Percentiles rank a stretch among this genome's conserved stretches.
These are phyloP conservation scores for Malacosoma neustria DNA, from an alignment of 2,888 invertebrate species.

Conservation along the genomic window DNA sequence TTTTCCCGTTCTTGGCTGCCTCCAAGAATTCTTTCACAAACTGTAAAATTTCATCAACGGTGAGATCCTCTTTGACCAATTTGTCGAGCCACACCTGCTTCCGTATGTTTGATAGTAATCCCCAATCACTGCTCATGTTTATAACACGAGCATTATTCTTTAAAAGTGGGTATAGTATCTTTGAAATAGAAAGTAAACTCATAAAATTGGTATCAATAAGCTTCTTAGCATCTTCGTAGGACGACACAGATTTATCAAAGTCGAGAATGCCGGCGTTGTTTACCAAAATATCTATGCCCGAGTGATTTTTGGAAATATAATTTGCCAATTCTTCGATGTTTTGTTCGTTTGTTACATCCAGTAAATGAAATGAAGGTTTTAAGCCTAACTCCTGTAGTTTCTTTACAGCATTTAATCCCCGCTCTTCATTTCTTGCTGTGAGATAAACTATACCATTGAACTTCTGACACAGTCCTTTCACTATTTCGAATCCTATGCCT, in stretches of 20 bases:
- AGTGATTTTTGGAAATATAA: constrained; percentile 75
- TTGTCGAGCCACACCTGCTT: constrained; percentile 62
- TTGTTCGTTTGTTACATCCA: constrained; percentile 79
- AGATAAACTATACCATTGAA: constrained; percentile 83
- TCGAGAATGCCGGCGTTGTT: constrained; percentile 87
- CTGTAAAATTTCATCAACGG: constrained; percentile 62
- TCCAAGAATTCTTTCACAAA: constrained; percentile 75
- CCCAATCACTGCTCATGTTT: constrained; percentile 80
- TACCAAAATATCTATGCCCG: constrained; percentile 82
- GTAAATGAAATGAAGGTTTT: constrained; percentile 77
- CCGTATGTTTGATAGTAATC: constrained; percentile 62
- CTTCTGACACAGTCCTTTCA: constrained; percentile 76
- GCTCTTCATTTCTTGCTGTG: constrained; percentile 78
- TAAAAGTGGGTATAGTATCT: constrained; percentile 81
- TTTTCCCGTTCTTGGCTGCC: constrained; percentile 66
- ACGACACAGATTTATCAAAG: constrained; percentile 77
- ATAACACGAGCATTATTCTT: constrained; percentile 82
- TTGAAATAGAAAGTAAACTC: constrained; percentile 78
- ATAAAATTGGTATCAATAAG: constrained; percentile 83
- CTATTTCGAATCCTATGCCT: constrained; percentile 66
- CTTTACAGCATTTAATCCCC: constrained; percentile 77
- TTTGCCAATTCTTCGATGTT: constrained; percentile 77
- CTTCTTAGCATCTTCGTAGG: constrained; percentile 80
- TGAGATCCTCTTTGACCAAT: constrained; percentile 58
- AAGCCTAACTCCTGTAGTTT: constrained; percentile 74